Conservation (phyloP, 1,140 invertebrate species). For the Dysdera silvatica region DNA sequence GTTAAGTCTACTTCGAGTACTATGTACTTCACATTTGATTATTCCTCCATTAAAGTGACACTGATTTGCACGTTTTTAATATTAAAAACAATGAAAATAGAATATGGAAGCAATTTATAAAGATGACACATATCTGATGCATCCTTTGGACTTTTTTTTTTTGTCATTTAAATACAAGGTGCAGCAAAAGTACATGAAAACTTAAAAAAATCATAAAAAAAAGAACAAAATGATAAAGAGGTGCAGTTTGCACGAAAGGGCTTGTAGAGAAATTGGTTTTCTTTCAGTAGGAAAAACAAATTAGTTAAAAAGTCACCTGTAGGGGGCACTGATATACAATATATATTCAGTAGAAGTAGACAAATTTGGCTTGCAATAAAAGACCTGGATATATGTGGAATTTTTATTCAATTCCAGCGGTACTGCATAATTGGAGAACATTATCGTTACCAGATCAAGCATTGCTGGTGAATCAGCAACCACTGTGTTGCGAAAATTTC, state of each 20-base stretch:
- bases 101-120: too few species aligned
- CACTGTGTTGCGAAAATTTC: not conserved
- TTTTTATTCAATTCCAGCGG: not conserved
- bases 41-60: too few species aligned
- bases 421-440: too few species aligned
- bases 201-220: too few species aligned
- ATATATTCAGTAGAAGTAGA: not conserved
- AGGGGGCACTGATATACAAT: not conserved
- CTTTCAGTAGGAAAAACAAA: not conserved
- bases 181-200: too few species aligned
- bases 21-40: too few species aligned
- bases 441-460: not conserved
- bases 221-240: not conserved
- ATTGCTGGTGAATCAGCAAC: not conserved
- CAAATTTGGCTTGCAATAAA: constrained; percentile 1
- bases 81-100: too few species aligned
- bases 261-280: not conserved
- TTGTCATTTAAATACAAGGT: too few species aligned
- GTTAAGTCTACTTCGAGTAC: too few species aligned
- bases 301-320: not conserved
- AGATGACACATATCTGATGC: too few species aligned
- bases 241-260: not conserved
- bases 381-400: not conserved
- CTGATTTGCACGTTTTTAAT: too few species aligned
- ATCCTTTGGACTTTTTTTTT: too few species aligned